These are phyloP conservation scores for Eulithis prunata DNA, from an alignment of 2,888 invertebrate species.

Conservation along the genomic window DNA sequence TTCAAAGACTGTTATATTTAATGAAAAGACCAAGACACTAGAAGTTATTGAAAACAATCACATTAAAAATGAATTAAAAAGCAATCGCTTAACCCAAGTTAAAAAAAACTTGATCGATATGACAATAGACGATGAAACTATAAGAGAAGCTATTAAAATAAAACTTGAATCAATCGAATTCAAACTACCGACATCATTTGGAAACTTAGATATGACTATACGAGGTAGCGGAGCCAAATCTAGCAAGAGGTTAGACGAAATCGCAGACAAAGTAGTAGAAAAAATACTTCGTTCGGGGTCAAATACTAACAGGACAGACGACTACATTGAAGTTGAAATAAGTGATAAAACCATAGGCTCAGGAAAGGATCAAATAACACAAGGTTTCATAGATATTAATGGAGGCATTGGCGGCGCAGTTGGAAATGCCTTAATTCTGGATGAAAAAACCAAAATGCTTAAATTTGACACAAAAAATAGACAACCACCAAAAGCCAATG, in stretches of 20 bases:
- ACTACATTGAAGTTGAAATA: constrained; percentile 40
- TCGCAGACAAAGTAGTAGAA: constrained; percentile 30
- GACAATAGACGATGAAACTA: constrained; percentile 36
- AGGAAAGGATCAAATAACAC: constrained; percentile 40
- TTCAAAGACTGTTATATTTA: constrained; percentile 42
- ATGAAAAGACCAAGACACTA: constrained; percentile 34
- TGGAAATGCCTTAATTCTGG: constrained; percentile 49
- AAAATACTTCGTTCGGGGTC: constrained; percentile 26
- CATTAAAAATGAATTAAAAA: constrained; percentile 39
- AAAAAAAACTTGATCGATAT: constrained; percentile 41
- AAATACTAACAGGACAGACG: constrained; percentile 19
- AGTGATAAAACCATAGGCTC: constrained; percentile 44
- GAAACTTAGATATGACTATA: constrained; percentile 49
- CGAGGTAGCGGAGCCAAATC: constrained; percentile 31
- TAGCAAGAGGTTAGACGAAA: constrained; percentile 32
- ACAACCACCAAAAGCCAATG: constrained; percentile 43
- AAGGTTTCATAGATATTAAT: constrained; percentile 44
- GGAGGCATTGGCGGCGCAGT: constrained; percentile 54
- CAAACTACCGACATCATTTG: constrained; percentile 48
- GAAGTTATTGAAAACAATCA: constrained; percentile 37
- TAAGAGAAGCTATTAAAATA: constrained; percentile 43
- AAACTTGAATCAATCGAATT: constrained; percentile 43
- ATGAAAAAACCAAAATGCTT: constrained; percentile 41
- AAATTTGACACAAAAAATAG: constrained; percentile 42
- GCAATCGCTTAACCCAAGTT: constrained; percentile 33